Conservation (phyloP, 2,888 invertebrate species). For the Oligia fasciuncula region DNA sequence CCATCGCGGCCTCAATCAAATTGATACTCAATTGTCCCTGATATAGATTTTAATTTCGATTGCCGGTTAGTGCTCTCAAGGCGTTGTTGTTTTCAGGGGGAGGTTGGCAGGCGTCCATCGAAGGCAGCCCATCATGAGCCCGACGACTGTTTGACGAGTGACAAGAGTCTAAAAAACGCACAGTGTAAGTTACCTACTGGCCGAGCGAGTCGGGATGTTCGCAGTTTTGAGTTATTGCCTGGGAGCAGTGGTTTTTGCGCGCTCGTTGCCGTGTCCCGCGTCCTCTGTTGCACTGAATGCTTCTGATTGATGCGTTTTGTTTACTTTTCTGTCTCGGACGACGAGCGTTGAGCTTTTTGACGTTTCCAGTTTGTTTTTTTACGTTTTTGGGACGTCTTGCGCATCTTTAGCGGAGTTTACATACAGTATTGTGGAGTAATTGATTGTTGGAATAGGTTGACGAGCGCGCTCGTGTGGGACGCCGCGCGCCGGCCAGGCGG, state of each 20-base stretch:
- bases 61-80: constrained; percentile 50
- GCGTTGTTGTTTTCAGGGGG: constrained; percentile 62
- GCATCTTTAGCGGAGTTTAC: constrained; percentile 64
- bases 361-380: constrained; percentile 68
- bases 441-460: constrained; percentile 60
- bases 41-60: constrained; percentile 55
- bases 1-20: constrained; percentile 47
- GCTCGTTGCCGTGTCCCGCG: constrained; percentile 62
- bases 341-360: constrained; percentile 67
- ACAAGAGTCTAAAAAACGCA: constrained; percentile 86
- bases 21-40: constrained; percentile 59
- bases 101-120: constrained; percentile 88
- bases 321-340: constrained; percentile 75
- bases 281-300: constrained; percentile 61
- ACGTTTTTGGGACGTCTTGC: constrained; percentile 59
- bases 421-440: constrained; percentile 64
- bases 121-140: constrained; percentile 87
- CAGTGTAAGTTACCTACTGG: constrained; percentile 85
- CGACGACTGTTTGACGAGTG: constrained; percentile 88
- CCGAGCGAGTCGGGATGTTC: constrained; percentile 75
- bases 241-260: constrained; percentile 73
- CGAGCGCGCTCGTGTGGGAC: constrained; percentile 53
- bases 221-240: constrained; percentile 86
- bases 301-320: constrained; percentile 81
- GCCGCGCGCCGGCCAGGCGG: constrained; percentile 59